Evolutionary conservation across 2,113 vertebrate genomes (phyloP), one percentile per base, ranked within the genome.

Genomic region (Megatriorchis doriae): DNA sequence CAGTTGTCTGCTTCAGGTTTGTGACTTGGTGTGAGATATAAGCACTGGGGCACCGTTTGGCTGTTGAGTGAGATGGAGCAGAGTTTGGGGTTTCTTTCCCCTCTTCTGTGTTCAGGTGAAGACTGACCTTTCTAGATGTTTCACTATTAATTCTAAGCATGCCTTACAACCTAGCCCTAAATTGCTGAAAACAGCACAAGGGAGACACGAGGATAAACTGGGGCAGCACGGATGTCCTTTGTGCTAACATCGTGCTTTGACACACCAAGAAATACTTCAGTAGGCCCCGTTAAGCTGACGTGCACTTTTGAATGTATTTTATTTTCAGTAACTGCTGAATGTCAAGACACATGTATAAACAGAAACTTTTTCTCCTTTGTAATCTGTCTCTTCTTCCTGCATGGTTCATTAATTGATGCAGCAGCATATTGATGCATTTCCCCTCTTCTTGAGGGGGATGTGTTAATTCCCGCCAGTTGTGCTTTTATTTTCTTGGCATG

Each of bases 111-210:
- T 26, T 50, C 52, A 48, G 59, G 75, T 74, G 67, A 40, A 52
- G 61, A 34, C 2, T 13, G 59, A 32, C 75, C 45, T 53, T 80
- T 52, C 23, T 29, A 15, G 32, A 21, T 17, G 16, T 61, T 42
- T 67, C 38, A 3, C 25, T 15, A 2, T 21, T 16, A 31, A 21
- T 40, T 59, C 25, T 40, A 13, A 14, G 40, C 25, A 1, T 11
- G 23, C 34, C n/a, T 21, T 68, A 14, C 34, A 6, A 4, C 0
- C 1, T 10, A 19, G 20, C n/a, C 55, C 61, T 6, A 2, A 4
- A 22, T 9, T 8, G 11, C 70, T 48, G 55, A 7, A 38, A n/a
- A 3, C 53, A 34, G 31, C 5, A 3, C n/a, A 7, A 10, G 50
- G 42, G n/a, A 26, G 26, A 9, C 25, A 1, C 2, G 2, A 42